Evolutionary conservation across 2,797 vertebrate genomes (phyloP).

Genomic region (Cyprinella venusta): DNA sequence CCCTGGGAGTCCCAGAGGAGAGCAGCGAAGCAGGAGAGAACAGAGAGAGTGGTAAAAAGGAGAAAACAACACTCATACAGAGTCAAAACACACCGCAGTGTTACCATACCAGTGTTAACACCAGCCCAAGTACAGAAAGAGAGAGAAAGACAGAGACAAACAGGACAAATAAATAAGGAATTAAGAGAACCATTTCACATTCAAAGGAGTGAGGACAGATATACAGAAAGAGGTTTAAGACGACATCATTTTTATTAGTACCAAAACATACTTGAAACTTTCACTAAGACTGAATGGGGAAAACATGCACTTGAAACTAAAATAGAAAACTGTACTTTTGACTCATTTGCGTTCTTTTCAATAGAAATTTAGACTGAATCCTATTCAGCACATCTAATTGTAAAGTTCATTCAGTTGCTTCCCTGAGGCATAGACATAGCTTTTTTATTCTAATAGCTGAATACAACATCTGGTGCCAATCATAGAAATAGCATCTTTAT

Average conservation of each 20-base stretch:
- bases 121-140: constrained; percentile 18
- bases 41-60: constrained; percentile 83
- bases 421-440: not conserved
- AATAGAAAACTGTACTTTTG: not conserved
- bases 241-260: not conserved
- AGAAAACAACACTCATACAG: constrained; percentile 74
- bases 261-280: not conserved
- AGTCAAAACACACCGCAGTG: constrained; percentile 62
- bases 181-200: not conserved
- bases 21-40: constrained; percentile 89
- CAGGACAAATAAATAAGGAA: not conserved
- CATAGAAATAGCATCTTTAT: not conserved
- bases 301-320: not conserved
- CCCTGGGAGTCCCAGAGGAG: constrained; percentile 91
- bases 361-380: not conserved
- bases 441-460: not conserved
- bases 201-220: not conserved
- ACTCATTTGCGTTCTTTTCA: not conserved
- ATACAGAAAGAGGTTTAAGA: not conserved
- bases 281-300: not conserved
- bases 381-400: not conserved
- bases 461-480: not conserved
- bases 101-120: constrained; percentile 48
- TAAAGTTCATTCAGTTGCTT: not conserved
- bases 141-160: constrained; percentile 18